These are phyloP conservation scores for Zaprionus tsacasi DNA, from an alignment of 1,140 invertebrate genomes.

Conservation along the genomic window DNA sequence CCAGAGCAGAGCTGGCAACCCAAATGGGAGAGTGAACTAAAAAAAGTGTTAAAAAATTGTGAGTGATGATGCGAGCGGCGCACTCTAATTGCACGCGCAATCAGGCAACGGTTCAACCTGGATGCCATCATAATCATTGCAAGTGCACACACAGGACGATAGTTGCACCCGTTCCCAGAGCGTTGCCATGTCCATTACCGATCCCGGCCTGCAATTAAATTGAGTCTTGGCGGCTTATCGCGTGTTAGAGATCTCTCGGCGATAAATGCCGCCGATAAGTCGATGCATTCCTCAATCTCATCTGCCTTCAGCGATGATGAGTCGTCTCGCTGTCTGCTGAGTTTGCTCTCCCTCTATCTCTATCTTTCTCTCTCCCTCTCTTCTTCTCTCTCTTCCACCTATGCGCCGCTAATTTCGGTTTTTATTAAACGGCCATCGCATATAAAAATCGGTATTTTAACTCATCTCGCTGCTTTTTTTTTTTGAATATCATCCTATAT, in stretches of 20 bases:
- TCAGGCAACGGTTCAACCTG: conserved; percentile 37
- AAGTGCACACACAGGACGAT: conserved; percentile 47
- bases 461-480: conserved; percentile 53
- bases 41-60: conserved; percentile 80
- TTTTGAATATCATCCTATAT: conserved; percentile 79
- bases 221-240: conserved; percentile 56
- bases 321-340: conserved; percentile 69
- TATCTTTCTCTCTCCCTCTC: conserved; percentile 17
- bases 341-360: conserved; percentile 16
- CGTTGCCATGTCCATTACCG: conserved; percentile 30
- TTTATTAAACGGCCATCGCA: conserved; percentile 74
- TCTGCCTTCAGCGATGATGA: conserved; percentile 32
- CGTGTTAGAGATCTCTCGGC: conserved; percentile 54
- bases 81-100: conserved; percentile 76
- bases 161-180: conserved; percentile 6
- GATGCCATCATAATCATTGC: conserved; percentile 69
- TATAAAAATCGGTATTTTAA: conserved; percentile 73
- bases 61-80: conserved; percentile 71
- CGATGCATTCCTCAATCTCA: conserved; percentile 36
- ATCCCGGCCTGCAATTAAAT: conserved; percentile 66
- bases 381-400: conserved; percentile 31
- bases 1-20: background rate
- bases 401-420: conserved; percentile 76
- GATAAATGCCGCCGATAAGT: conserved; percentile 69
- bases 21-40: conserved; percentile 28